phyloP scores from a whole-genome alignment of 2,113 vertebrate genomes.

The Ginglymostoma cirratum region DNA sequence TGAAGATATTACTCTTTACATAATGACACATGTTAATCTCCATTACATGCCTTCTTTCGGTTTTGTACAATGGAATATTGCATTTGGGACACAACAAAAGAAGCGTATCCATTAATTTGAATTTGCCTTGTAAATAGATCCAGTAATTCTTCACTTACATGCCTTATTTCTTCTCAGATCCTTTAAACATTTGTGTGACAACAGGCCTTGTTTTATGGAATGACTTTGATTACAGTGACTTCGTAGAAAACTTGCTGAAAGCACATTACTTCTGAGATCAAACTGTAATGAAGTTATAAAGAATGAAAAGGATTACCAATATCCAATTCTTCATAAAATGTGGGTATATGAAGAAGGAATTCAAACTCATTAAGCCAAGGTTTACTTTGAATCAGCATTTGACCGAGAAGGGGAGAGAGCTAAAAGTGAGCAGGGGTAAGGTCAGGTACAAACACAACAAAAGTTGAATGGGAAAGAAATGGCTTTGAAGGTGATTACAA shows the following conservation, averaged over 20 bases:
- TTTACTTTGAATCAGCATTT: not conserved
- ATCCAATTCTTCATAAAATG: not conserved
- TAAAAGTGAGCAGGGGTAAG: not conserved
- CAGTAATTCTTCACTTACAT: not conserved
- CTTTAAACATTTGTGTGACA: not conserved
- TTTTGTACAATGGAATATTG: not conserved
- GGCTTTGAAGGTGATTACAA: too few species aligned
- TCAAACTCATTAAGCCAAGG: too few species aligned
- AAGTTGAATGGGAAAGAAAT: not conserved
- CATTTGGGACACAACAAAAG: not conserved
- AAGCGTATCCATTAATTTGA: not conserved
- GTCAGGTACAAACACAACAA: not conserved
- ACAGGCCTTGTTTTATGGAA: not conserved
- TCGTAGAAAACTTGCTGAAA: not conserved
- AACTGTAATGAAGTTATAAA: not conserved
- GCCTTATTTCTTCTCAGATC: not conserved
- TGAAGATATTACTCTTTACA: not conserved
- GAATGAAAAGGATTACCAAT: not conserved
- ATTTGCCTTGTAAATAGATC: not conserved
- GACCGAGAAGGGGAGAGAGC: too few species aligned
- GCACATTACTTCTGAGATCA: not conserved
- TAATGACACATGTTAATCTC: not conserved
- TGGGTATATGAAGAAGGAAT: not conserved
- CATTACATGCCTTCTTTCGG: not conserved
- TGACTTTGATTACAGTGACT: not conserved